phyloP scores from a whole-genome alignment of 2,888 invertebrate genomes.

The Ptychoptera contaminata region DNA sequence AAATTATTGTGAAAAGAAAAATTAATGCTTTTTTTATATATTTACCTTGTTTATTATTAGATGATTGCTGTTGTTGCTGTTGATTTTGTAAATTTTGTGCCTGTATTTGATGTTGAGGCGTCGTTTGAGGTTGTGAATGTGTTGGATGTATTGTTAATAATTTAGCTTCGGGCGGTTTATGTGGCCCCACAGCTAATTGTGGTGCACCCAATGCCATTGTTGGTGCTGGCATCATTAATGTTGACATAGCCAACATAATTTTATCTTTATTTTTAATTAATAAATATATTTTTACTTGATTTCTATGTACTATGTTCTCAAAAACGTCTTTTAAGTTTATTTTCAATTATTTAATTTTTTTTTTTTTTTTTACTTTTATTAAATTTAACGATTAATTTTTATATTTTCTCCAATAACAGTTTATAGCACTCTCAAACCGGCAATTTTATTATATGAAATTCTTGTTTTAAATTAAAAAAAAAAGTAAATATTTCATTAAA shows the following conservation, averaged over 20 bases:
- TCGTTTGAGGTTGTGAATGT: slow-evolving; percentile 17
- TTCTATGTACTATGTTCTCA: background rate
- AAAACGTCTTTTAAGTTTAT: background rate
- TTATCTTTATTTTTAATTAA: slow-evolving; percentile 9
- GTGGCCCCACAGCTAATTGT: slow-evolving; percentile 29
- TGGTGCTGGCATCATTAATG: slow-evolving; percentile 33
- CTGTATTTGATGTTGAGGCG: slow-evolving; percentile 19
- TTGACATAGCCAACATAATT: slow-evolving; percentile 33
- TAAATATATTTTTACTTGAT: background rate
- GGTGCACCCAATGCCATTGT: slow-evolving; percentile 31
- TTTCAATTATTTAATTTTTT: too few relatives aligned
- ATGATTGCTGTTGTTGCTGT: slow-evolving; percentile 15
- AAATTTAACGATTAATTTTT: too few relatives aligned
- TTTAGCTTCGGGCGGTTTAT: slow-evolving; percentile 33
- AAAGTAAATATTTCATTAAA: too few relatives aligned
- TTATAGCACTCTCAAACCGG: too few relatives aligned
- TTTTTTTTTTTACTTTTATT: background rate
- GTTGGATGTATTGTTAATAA: slow-evolving; percentile 31
- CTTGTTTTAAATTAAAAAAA: too few relatives aligned
- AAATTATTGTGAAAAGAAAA: too few relatives aligned
- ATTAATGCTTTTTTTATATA: background rate
- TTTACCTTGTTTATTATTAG: slow-evolving; percentile 5
- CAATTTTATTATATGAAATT: too few relatives aligned
- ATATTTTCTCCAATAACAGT: too few relatives aligned
- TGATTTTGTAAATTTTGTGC: slow-evolving; percentile 19